A percentile compares a stretch with the other conserved stretches of the same genome.
Evolutionary conservation across 2,888 invertebrate genomes (phyloP).

Genomic region (Ceraclea dissimilis): DNA sequence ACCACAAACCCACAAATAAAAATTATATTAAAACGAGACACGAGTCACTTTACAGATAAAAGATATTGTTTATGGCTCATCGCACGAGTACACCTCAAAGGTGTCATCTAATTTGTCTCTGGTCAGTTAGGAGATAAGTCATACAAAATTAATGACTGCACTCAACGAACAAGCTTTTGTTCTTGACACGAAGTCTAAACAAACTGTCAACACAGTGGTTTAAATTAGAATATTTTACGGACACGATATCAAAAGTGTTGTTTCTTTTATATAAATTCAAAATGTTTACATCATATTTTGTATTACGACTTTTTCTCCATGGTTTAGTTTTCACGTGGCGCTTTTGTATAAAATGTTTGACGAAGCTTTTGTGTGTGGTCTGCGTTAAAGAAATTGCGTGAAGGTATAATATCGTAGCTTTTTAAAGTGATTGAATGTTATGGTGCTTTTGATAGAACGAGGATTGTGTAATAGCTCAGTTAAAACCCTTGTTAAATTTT

Average conservation of each 20-base stretch:
- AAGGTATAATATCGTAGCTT: too few species aligned
- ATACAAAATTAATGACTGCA: conserved; percentile 2
- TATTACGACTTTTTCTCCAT: background rate
- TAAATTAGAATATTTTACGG: background rate
- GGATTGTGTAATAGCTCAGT: too few species aligned
- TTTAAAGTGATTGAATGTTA: too few species aligned
- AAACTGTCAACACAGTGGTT: background rate
- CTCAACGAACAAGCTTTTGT: conserved; percentile 1
- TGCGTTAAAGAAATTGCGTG: background rate
- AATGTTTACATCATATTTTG: background rate
- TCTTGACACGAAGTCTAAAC: background rate
- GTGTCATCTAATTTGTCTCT: conserved; percentile 7
- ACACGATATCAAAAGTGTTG: background rate
- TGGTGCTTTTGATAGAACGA: too few species aligned
- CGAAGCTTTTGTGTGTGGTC: background rate
- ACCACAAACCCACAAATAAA: too few species aligned
- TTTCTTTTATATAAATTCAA: background rate
- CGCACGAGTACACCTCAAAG: background rate
- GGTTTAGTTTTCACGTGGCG: background rate
- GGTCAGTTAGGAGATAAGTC: conserved; percentile 4
- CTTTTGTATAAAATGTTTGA: background rate
- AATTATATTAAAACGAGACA: background rate
- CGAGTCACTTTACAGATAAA: background rate
- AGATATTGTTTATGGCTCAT: conserved; percentile 1
- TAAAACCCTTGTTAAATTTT: too few species aligned